phyloP scores from a whole-genome alignment of 1,140 invertebrate species.

The Drosophila bocki region DNA sequence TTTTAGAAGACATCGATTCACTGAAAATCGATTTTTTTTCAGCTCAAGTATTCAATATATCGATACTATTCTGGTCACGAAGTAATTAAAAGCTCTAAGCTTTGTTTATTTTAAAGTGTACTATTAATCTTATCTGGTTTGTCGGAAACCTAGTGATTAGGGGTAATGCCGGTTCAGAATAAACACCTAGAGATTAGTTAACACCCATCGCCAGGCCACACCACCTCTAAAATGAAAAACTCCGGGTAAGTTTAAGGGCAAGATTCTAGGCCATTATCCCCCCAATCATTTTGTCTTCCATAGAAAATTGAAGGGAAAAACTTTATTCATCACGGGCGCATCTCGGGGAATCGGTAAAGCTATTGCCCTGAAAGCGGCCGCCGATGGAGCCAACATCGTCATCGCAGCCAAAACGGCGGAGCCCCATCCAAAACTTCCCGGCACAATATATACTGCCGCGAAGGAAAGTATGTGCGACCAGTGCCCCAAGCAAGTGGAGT shows the following conservation, averaged over 20 bases:
- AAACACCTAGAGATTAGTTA: neutral
- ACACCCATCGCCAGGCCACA: neutral
- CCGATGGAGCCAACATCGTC: slow-evolving; percentile 97
- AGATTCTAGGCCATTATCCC: too few relatives aligned
- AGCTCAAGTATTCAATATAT: neutral
- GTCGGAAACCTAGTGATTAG: neutral
- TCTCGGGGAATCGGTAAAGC: slow-evolving; percentile 98
- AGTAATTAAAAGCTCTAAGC: neutral
- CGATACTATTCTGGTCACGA: neutral
- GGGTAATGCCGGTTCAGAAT: neutral
- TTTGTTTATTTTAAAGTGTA: neutral
- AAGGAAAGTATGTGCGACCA: slow-evolving; percentile 92
- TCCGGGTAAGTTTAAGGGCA: slow-evolving; percentile 39
- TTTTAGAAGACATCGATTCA: too few relatives aligned
- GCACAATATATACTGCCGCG: slow-evolving; percentile 98
- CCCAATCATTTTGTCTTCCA: too few relatives aligned
- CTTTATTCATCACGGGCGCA: slow-evolving; percentile 98
- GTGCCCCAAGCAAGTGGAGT: slow-evolving; percentile 20
- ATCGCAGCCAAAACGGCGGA: slow-evolving; percentile 97
- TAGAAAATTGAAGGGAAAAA: slow-evolving; percentile 94
- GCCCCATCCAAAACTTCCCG: slow-evolving; percentile 97
- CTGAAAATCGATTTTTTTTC: too few relatives aligned
- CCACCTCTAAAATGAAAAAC: slow-evolving; percentile 46
- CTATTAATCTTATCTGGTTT: neutral
- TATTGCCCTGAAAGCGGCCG: slow-evolving; percentile 96